These are phyloP conservation scores for Hyalella azteca DNA, from an alignment of 2,888 invertebrate genomes.

Conservation along the genomic window DNA sequence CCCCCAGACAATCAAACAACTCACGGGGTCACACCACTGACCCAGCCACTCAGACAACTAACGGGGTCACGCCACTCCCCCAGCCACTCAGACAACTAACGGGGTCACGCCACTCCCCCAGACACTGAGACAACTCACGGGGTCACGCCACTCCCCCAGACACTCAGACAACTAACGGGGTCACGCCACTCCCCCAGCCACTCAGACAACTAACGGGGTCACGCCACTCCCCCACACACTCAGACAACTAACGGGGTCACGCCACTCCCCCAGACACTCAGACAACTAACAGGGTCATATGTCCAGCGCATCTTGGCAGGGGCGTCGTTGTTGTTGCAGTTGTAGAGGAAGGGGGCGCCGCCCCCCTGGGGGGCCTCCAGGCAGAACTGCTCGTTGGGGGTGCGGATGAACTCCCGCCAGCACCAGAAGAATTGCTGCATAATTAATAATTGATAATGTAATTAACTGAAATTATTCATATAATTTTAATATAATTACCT, in stretches of 20 bases:
- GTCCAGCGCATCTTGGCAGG: constrained; percentile 42
- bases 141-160: neutral
- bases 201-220: neutral
- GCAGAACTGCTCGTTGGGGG: constrained; percentile 53
- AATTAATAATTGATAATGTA: no score
- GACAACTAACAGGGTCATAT: constrained; percentile 48
- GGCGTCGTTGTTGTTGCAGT: constrained; percentile 41
- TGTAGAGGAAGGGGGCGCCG: constrained; percentile 8
- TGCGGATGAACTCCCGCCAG: constrained; percentile 42
- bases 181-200: neutral
- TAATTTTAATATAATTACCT: no score
- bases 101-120: neutral
- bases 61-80: no score
- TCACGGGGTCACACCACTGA: no score
- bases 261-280: neutral
- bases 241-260: neutral
- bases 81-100: no score
- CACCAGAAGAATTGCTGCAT: constrained; percentile 46
- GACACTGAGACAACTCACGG: neutral
- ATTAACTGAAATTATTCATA: no score
- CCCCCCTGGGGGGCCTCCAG: constrained; percentile 4
- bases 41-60: no score
- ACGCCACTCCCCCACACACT: neutral
- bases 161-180: neutral
- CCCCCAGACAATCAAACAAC: no score